Evolutionary conservation across 2,113 vertebrate genomes (phyloP), one percentile per base, ranked within the genome.

Genomic region (Acanthisitta chloris): DNA sequence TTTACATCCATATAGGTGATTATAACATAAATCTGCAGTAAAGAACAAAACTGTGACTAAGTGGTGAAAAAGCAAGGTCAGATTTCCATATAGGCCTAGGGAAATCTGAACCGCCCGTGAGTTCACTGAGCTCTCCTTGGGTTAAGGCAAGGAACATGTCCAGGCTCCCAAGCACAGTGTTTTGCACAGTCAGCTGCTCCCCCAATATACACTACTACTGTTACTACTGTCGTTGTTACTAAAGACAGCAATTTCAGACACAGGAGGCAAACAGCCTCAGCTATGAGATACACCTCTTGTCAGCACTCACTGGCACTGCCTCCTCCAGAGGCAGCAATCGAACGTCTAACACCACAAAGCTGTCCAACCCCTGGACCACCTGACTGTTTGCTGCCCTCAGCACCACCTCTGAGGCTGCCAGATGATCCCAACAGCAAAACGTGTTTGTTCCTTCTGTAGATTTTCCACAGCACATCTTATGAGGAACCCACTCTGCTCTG

Each of bases 261-360:
- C 26, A 46, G 76, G 9, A 1, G 34, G 33, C 11, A 36, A 77
- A 48, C 1, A 64, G 28, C 57, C 40, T 26, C 55, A n/a, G n/a
- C n/a, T n/a, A n/a, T 11, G 52, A 40, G 12, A 42, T 10, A 61
- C 12, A 18, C 8, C 58, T 58, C 62, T 13, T n/a, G 17, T 31
- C 33, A 67, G 29, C 26, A 29, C 33, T 15, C 10, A 14, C 2
- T 61, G n/a, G 36, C 43, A 45, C 46, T 36, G 65, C 36, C 46
- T 38, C 59, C 29, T 36, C 33, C 49, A 24, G 33, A 40, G 42
- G 20, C 43, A 38, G 40, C 0, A 9, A 43, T 24, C 65, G 31
- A 11, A 26, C 1, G 1, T 3, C 2, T 34, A 20, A 23, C 55
- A 46, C 17, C 48, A 29, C 3, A 8, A 12, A 2, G 34, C 49